These are phyloP conservation scores for Tragopan temminckii DNA, from an alignment of 2,797 vertebrate genomes.

Conservation along the genomic window DNA sequence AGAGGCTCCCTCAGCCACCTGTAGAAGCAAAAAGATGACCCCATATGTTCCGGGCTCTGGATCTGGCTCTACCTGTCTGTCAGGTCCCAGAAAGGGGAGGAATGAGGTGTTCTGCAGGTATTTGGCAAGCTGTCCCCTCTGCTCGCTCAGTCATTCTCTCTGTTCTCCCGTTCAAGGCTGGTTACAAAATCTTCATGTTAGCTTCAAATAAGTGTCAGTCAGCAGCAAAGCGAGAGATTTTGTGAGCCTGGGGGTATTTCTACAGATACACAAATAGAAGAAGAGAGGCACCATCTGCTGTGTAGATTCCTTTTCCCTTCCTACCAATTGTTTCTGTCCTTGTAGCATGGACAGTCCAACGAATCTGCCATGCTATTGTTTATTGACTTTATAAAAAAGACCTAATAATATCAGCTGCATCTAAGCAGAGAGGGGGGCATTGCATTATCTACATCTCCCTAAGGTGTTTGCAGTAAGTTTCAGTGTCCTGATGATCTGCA, in stretches of 20 bases:
- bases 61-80: fast-evolving
- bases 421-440: not conserved
- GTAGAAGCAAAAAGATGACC: not conserved
- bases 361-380: not conserved
- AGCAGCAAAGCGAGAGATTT: not conserved
- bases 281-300: slow-evolving; percentile 17
- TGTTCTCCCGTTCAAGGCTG: not conserved
- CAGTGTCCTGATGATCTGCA: not conserved
- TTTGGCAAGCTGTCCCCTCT: fast-evolving
- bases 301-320: not conserved
- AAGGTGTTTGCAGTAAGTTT: not conserved
- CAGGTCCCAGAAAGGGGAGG: fast-evolving
- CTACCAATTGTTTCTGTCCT: not conserved
- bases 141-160: not conserved
- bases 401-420: not conserved
- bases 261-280: not conserved
- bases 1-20: not conserved
- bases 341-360: not conserved
- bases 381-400: not conserved
- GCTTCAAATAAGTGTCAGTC: not conserved
- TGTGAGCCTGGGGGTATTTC: slow-evolving; percentile 20
- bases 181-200: not conserved
- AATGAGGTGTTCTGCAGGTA: not conserved
- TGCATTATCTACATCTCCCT: not conserved
- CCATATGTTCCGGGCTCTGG: not conserved